phyloP scores from a whole-genome alignment of 2,888 invertebrate genomes.

The Parnassius glacialis region DNA sequence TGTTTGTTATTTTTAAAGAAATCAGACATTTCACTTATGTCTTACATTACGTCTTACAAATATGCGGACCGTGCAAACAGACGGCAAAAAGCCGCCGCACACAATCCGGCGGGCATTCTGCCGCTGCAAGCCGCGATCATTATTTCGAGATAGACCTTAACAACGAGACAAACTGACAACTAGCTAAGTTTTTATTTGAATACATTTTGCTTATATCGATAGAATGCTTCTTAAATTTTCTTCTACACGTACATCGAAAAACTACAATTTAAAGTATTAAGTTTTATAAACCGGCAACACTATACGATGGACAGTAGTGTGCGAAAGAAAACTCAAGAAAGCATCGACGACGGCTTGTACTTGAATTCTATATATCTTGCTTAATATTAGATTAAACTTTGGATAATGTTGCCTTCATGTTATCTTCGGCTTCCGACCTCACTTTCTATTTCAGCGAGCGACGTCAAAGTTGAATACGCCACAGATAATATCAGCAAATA shows the following conservation, averaged over 20 bases:
- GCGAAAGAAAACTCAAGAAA: constrained; percentile 23
- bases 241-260: constrained; percentile 32
- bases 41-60: constrained; percentile 63
- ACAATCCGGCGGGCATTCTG: constrained; percentile 33
- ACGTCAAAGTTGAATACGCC: not conserved
- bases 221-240: constrained; percentile 39
- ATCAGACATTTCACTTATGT: constrained; percentile 69
- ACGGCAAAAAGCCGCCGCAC: constrained; percentile 32
- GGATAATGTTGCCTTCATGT: constrained; percentile 59
- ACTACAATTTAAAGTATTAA: constrained; percentile 37
- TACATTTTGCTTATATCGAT: constrained; percentile 71
- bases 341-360: constrained; percentile 45
- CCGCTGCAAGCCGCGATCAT: constrained; percentile 4
- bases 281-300: constrained; percentile 37
- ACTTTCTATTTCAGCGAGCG: not conserved
- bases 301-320: constrained; percentile 29
- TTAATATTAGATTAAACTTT: constrained; percentile 46
- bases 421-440: constrained; percentile 17
- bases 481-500: constrained; percentile 30
- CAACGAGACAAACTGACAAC: constrained; percentile 63
- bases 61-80: constrained; percentile 39
- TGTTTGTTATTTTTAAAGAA: constrained; percentile 49
- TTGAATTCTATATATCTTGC: constrained; percentile 55
- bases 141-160: constrained; percentile 41
- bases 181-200: constrained; percentile 64